Percentiles rank a stretch among this genome's conserved stretches.
phyloP scores from a whole-genome alignment of 2,888 invertebrate genomes.

The Eupithecia inturbata region DNA sequence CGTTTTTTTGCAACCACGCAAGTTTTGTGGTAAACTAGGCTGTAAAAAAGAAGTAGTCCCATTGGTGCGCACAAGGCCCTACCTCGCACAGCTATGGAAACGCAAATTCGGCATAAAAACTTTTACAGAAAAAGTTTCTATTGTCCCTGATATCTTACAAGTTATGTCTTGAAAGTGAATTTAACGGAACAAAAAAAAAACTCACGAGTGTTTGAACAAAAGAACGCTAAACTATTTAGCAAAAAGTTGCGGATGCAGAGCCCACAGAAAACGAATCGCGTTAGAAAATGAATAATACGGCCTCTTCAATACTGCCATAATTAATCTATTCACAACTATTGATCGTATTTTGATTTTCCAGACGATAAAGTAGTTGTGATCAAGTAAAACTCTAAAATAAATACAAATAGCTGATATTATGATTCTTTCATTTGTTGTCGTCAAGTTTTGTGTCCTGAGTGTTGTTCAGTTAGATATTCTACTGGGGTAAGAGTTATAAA shows the following conservation, averaged over 20 bases:
- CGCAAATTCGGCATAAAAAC: neutral
- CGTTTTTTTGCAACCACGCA: too few relatives aligned
- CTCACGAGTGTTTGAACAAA: neutral
- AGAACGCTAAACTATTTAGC: neutral
- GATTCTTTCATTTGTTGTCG: neutral
- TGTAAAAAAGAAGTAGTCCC: neutral
- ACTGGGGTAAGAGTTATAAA: conserved; percentile 4
- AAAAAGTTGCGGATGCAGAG: neutral
- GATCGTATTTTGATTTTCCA: neutral
- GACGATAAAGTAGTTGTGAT: neutral
- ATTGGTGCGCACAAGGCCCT: neutral
- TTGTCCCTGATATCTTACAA: neutral
- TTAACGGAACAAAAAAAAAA: neutral
- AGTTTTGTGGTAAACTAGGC: neutral
- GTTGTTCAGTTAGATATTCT: conserved; percentile 1
- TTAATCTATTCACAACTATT: neutral
- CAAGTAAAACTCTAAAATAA: neutral
- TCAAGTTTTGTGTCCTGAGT: neutral
- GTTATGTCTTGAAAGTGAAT: neutral
- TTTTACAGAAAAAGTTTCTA: too few relatives aligned
- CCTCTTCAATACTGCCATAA: neutral
- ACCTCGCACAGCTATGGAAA: neutral
- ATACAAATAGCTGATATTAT: neutral
- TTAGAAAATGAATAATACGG: neutral
- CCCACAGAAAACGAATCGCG: neutral